phyloP scores from a whole-genome alignment of 2,797 vertebrate genomes.

The Lophotriccus pileatus region DNA sequence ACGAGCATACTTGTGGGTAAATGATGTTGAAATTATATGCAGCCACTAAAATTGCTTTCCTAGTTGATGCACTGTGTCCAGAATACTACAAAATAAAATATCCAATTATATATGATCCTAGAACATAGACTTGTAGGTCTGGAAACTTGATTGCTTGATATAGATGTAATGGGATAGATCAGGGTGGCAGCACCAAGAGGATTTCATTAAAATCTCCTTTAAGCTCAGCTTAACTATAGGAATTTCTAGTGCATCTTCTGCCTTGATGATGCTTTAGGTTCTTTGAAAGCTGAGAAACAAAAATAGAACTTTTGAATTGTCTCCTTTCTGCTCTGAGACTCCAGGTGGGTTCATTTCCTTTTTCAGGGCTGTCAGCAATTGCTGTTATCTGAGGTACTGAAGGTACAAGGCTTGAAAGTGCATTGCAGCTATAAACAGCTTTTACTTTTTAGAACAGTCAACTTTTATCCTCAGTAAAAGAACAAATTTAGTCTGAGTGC shows the following conservation, averaged over 20 bases:
- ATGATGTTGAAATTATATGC: background rate
- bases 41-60: background rate
- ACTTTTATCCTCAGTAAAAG: slow-evolving; percentile 32
- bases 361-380: background rate
- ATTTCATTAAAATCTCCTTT: background rate
- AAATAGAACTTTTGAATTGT: slow-evolving; percentile 14
- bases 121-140: accelerated
- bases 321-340: background rate
- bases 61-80: background rate
- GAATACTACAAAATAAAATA: background rate
- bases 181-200: background rate
- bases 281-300: slow-evolving; percentile 40
- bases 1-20: background rate
- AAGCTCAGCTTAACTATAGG: background rate
- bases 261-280: background rate
- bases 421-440: slow-evolving; percentile 2
- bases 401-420: background rate
- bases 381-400: slow-evolving; percentile 6
- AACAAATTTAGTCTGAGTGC: slow-evolving; percentile 5
- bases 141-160: background rate
- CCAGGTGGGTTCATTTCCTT: slow-evolving; percentile 45
- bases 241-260: background rate
- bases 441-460: slow-evolving; percentile 49
- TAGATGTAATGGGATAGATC: background rate
- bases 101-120: background rate